These are phyloP conservation scores for Neoaliturus tenellus DNA, from an alignment of 2,888 invertebrate species.

Conservation along the genomic window DNA sequence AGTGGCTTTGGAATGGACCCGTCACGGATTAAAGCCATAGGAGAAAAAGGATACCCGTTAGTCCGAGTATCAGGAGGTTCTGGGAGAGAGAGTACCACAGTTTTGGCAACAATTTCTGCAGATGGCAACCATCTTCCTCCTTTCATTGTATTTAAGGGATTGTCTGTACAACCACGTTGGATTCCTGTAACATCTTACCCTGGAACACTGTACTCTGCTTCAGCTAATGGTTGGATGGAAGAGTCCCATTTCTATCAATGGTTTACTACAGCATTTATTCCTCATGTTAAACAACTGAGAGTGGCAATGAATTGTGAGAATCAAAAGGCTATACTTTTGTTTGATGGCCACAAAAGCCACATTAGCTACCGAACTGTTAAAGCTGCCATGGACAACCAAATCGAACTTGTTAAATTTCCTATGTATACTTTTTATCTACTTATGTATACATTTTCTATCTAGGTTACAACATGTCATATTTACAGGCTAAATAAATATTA, in stretches of 20 bases:
- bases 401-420: too few species aligned
- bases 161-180: conserved; percentile 65
- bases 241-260: conserved; percentile 59
- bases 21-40: conserved; percentile 64
- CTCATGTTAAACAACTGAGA: conserved; percentile 49
- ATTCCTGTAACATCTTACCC: conserved; percentile 61
- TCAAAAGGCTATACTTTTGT: not conserved
- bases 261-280: conserved; percentile 54
- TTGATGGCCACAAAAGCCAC: not conserved
- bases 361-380: not conserved
- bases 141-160: conserved; percentile 66
- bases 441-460: too few species aligned
- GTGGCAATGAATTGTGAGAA: not conserved
- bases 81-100: conserved; percentile 66
- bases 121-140: conserved; percentile 65
- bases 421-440: too few species aligned
- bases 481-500: too few species aligned
- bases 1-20: conserved; percentile 65
- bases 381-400: too few species aligned
- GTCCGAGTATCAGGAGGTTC: conserved; percentile 66
- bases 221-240: conserved; percentile 68
- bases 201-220: conserved; percentile 65
- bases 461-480: too few species aligned
- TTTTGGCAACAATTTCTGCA: conserved; percentile 66
- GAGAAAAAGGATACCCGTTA: conserved; percentile 65